These are phyloP conservation scores for Heliconius eleuchia DNA, from an alignment of 1,140 invertebrate genomes.

Conservation along the genomic window DNA sequence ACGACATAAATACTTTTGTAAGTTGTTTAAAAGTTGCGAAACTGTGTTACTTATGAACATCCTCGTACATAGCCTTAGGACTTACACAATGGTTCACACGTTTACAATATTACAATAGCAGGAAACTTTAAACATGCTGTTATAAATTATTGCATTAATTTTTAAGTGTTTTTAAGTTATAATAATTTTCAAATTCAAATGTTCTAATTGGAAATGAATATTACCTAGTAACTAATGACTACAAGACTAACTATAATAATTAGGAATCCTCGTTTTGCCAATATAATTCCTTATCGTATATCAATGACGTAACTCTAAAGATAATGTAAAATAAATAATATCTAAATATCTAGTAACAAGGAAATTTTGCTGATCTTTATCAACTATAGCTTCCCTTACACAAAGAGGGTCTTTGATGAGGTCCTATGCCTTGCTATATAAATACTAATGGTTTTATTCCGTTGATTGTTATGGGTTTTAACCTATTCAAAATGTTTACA, in stretches of 20 bases:
- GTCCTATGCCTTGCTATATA: too few species aligned
- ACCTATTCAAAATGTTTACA: not conserved
- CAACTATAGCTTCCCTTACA: too few species aligned
- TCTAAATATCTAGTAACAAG: too few species aligned
- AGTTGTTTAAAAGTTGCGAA: conserved; percentile 46
- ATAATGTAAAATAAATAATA: too few species aligned
- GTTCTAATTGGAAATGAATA: not conserved
- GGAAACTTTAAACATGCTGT: conserved; percentile 6
- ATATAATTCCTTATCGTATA: not conserved
- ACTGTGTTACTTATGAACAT: conserved; percentile 52
- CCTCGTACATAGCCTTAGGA: conserved; percentile 12
- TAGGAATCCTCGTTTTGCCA: not conserved
- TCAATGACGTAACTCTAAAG: too few species aligned
- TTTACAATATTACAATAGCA: conserved; percentile 17
- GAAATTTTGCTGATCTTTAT: too few species aligned
- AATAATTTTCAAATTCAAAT: not conserved
- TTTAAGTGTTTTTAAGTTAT: not conserved
- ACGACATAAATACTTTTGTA: conserved; percentile 39
- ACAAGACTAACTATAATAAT: not conserved
- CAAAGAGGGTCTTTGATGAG: too few species aligned
- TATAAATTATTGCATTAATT: conserved; percentile 8
- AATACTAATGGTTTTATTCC: not conserved
- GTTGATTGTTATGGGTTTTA: not conserved
- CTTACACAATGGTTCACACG: conserved; percentile 27
- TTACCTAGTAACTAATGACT: not conserved